phyloP scores from a whole-genome alignment of 2,888 invertebrate species.

The Brenthis ino region DNA sequence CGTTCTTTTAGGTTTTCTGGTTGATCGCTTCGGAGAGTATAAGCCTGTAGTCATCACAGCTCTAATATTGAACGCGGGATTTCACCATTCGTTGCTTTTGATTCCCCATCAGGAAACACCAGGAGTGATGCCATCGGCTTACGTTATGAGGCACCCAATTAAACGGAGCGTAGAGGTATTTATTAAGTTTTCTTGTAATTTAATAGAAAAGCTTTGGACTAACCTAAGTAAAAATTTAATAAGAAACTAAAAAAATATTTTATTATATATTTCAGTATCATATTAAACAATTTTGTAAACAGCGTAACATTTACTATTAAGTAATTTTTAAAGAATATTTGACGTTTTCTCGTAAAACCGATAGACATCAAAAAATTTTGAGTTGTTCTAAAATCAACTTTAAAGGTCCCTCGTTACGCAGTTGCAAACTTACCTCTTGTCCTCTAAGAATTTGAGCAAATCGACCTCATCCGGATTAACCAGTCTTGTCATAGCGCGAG shows the following conservation, averaged over 20 bases:
- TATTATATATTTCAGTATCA: no score
- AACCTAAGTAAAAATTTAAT: no score
- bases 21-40: slow-evolving; percentile 93
- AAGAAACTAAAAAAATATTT: no score
- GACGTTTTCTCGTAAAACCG: neutral
- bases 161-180: slow-evolving; percentile 86
- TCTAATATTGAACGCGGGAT: slow-evolving; percentile 88
- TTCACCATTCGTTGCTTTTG: slow-evolving; percentile 90
- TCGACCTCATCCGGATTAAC: slow-evolving; percentile 79
- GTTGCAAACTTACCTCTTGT: slow-evolving; percentile 57
- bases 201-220: neutral
- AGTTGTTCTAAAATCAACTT: slow-evolving; percentile 54
- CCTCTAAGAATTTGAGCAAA: slow-evolving; percentile 80
- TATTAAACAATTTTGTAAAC: no score
- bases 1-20: slow-evolving; percentile 86
- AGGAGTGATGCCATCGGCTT: slow-evolving; percentile 88
- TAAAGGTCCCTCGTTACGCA: slow-evolving; percentile 54
- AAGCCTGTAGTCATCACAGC: slow-evolving; percentile 91
- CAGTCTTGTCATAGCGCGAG: slow-evolving; percentile 66
- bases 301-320: no score
- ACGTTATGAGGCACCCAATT: slow-evolving; percentile 88
- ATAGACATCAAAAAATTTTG: slow-evolving; percentile 12
- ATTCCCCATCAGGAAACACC: slow-evolving; percentile 91
- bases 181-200: neutral
- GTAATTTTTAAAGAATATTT: neutral